phyloP scores from a whole-genome alignment of 2,113 vertebrate genomes.

The Myocastor coypus region DNA sequence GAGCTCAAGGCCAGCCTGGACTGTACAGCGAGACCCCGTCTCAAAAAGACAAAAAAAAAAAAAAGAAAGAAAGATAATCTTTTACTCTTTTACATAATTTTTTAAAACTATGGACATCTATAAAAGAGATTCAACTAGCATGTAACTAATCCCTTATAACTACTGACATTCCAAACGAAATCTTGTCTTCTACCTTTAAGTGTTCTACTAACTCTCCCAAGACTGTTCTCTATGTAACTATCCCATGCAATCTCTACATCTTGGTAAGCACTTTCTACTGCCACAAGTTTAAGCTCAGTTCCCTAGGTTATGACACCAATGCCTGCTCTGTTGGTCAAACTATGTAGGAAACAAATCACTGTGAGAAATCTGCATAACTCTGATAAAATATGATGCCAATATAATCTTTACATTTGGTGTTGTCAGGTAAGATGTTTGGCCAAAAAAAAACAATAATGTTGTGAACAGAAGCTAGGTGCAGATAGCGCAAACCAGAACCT shows the following conservation, averaged over 20 bases:
- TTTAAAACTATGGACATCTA: too few species aligned
- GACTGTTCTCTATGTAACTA: not conserved
- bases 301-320: not conserved
- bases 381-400: not conserved
- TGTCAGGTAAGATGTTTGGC: not conserved
- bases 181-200: not conserved
- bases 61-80: too few species aligned
- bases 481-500: accelerated
- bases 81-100: not conserved
- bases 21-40: too few species aligned
- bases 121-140: not conserved
- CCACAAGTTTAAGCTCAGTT: not conserved
- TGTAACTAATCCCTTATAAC: not conserved
- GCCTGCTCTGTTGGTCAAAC: not conserved
- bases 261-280: not conserved
- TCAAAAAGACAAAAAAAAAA: too few species aligned
- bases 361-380: not conserved
- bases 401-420: not conserved
- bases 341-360: not conserved
- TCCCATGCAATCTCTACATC: not conserved
- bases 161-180: not conserved
- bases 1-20: too few species aligned
- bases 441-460: too few species aligned
- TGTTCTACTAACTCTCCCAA: not conserved
- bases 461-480: not conserved